Evolutionary conservation across 2,888 invertebrate genomes (phyloP).

Genomic region (Trimorus sp.): DNA sequence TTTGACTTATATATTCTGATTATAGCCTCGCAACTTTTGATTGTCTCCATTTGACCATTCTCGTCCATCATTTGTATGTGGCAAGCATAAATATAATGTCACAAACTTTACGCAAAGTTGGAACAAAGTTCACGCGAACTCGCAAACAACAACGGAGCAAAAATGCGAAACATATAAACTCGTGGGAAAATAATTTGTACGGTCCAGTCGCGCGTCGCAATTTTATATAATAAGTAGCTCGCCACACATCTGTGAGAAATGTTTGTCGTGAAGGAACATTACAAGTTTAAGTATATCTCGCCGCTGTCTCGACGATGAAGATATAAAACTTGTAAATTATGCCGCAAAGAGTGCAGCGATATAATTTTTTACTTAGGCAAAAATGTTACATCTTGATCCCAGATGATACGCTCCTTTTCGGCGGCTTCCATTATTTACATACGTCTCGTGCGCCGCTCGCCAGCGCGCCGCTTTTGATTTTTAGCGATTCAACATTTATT

Average conservation of each 20-base stretch:
- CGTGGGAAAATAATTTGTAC: conserved; percentile 51
- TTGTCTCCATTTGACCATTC: no score
- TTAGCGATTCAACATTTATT: conserved; percentile 4
- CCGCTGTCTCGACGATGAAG: conserved; percentile 24
- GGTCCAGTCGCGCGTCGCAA: conserved; percentile 28
- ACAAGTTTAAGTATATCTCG: conserved; percentile 38
- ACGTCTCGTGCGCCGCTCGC: conserved; percentile 3
- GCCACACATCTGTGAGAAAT: conserved; percentile 49
- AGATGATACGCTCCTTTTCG: conserved; percentile 48
- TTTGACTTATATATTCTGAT: no score
- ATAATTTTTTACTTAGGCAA: conserved; percentile 52
- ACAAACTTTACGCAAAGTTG: not conserved
- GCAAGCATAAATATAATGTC: not conserved
- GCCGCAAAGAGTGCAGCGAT: conserved; percentile 39
- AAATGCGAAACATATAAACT: conserved; percentile 16
- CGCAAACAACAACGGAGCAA: conserved; percentile 9
- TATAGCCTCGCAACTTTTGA: no score
- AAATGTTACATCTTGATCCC: conserved; percentile 61
- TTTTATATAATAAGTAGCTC: conserved; percentile 35
- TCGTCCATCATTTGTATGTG: not conserved
- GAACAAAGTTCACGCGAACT: not conserved
- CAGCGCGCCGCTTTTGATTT: conserved; percentile 19
- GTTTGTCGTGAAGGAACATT: conserved; percentile 37
- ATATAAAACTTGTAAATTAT: conserved; percentile 55
- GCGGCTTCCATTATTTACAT: conserved; percentile 36